Conservation (phyloP, 2,113 vertebrate species). For the Carassius auratus region DNA sequence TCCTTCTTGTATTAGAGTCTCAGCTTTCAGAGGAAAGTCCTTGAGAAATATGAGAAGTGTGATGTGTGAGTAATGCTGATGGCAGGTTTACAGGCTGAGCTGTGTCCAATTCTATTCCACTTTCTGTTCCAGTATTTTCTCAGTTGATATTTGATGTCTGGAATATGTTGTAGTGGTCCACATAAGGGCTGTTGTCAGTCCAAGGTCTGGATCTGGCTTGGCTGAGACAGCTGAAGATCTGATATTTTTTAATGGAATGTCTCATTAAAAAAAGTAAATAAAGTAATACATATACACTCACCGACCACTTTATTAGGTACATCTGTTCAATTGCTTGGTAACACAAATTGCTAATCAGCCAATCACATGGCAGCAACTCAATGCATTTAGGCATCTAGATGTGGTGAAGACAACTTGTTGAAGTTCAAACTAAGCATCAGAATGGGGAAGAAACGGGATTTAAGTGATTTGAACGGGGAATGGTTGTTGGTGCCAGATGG, state of each 20-base stretch:
- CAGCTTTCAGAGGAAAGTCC: background rate
- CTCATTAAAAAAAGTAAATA: background rate
- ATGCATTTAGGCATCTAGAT: no score
- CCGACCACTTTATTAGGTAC: no score
- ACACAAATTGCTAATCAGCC: no score
- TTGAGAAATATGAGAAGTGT: background rate
- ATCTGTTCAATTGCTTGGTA: no score
- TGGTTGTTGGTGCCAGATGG: no score
- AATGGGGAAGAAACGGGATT: no score
- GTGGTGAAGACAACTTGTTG: no score
- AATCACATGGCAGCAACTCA: no score
- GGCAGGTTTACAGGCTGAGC: slow-evolving; percentile 5
- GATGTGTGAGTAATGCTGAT: background rate
- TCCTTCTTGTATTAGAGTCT: background rate
- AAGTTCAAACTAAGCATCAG: no score
- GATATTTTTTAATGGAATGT: background rate
- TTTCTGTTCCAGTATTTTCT: background rate
- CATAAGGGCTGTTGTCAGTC: background rate
- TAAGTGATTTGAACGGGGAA: no score
- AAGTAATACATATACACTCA: no score
- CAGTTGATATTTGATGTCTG: background rate
- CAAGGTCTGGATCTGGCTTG: background rate
- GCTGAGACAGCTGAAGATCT: background rate
- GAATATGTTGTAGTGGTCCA: background rate
- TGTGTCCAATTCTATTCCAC: background rate